Base-by-base conservation (phyloP, 2,113 vertebrate genomes). In the Aythya baeri region DNA sequence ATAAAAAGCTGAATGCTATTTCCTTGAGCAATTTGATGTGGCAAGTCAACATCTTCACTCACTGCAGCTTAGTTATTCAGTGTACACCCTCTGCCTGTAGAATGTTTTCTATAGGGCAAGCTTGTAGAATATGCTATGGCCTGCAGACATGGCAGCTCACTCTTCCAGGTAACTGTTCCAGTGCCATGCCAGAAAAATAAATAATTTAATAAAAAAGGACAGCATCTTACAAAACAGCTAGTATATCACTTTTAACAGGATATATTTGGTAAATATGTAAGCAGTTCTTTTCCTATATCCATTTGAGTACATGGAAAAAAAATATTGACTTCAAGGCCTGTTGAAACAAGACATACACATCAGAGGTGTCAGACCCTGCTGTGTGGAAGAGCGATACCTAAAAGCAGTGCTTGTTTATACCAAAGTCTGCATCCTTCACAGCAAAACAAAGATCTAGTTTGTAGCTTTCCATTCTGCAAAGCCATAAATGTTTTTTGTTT, bases 141-240 rank as follows among this genome's bases (percentile, higher is more conserved):
- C 62, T 75, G 34, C 49, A 86, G 81, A 59, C 72, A 67, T 34
- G 71, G 18, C 52, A 52, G 27, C 2, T 66, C 20, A 31, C 27
- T 68, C 20, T 66, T 90, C 59, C 13, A 81, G 68, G 50, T 21
- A 90, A 88, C 74, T 88, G 75, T 94, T 57, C 63, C 74, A 83
- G 93, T 94, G 54, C 34, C 73, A 71, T 0, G 3, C 11, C 26
- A 86, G 65, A 49, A 95, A 97, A 92, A 92, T 55, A 92, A 83
- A 92, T 86, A 88, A 94, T 84, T 67, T 67, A 81, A 67, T 78
- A 29, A 72, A 85, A 78, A 93, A 83, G 17, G 17, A 26, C 73
- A 65, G 7, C 57, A 91, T 86, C 90, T 88, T 94, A 73, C 20
- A 81, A 88, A 95, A 88, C 83, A 96, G 20, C 65, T 96, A 91